Evolutionary conservation across 2,888 invertebrate genomes (phyloP), one percentile per base, ranked within the genome.

Genomic region (Amphipoea lucens): DNA sequence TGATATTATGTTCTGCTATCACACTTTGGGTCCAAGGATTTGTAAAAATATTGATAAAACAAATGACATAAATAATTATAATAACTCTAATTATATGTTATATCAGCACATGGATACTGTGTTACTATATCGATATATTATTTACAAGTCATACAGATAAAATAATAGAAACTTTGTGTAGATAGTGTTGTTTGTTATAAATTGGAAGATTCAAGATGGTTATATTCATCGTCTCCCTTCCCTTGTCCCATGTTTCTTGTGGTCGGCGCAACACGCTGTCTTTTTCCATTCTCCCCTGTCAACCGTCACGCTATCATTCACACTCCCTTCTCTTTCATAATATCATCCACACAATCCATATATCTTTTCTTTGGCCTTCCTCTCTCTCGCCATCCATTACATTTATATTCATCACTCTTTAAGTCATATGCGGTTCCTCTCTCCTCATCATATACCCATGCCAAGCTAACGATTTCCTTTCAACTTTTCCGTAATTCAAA

Each of bases 1-100:
- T 40, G 54, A 72, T 57, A 2, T 7, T 71, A 81, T 70, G 40
- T 82, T 62, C 45, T 36, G 67, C 74, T 86, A 84, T 85, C 86
- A 71, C 14, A 74, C 70, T 83, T 70, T 67, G 66, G 75, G 77
- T 63, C 75, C 83, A 86, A 83, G 86, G 86, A 84, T 68, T 73
- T 74, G 60, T 76, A 67, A 86, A 71, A 85, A 82, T 60, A 63
- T 36, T 45, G 86, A 83, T 85, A 85, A 86, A 79, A 20, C 74
- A 65, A 42, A 51, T 74, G 57, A 81, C 57, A 63, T 40, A 12
- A 63, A 81, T 72, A 67, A 68, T 60, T 77, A 72, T 68, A 63
- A 68, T 63, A 51, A 71, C 42, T 63, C 20, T 83, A 60, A 71
- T 60, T 65, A 73, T 40, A 74, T 71, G 9, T 45, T 51, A 57